Percentiles rank a stretch among this genome's conserved stretches.
phyloP scores from a whole-genome alignment of 1,140 invertebrate species.

The Pseudomyrmex cubaensis region DNA sequence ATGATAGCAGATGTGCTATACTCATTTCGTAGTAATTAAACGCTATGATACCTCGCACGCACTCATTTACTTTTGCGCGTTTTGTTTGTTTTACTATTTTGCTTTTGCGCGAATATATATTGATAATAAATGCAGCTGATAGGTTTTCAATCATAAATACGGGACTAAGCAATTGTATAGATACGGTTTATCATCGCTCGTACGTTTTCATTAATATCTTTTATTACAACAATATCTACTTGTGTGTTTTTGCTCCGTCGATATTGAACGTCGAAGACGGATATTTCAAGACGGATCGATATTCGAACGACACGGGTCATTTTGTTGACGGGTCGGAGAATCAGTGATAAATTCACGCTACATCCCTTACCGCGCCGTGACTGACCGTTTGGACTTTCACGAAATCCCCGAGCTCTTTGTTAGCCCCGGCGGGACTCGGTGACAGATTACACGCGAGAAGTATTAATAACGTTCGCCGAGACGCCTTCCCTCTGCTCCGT shows the following conservation, averaged over 20 bases:
- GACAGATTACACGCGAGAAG: conserved; percentile 60
- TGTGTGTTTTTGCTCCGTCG: too few relatives aligned
- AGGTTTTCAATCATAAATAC: conserved; percentile 4
- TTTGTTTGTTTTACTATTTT: conserved; percentile 13
- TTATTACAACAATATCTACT: not conserved
- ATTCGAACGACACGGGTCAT: too few relatives aligned
- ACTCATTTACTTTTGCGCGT: conserved; percentile 35
- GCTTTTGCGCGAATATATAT: not conserved
- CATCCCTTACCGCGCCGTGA: conserved; percentile 48
- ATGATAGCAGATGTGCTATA: conserved; percentile 39
- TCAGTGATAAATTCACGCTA: conserved; percentile 52
- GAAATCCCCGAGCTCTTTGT: conserved; percentile 37
- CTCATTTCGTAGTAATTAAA: conserved; percentile 53
- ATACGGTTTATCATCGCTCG: not conserved
- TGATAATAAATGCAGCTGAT: not conserved
- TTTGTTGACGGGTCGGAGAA: conserved; percentile 7
- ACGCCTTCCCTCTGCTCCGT: not conserved
- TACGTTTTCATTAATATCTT: not conserved
- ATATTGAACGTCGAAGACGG: too few relatives aligned
- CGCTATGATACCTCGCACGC: not conserved
- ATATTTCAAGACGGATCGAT: too few relatives aligned
- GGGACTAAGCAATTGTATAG: not conserved
- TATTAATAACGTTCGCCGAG: conserved; percentile 64
- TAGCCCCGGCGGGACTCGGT: conserved; percentile 26
- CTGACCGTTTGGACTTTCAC: conserved; percentile 36